phyloP scores from a whole-genome alignment of 37 sponge, comb jelly and placozoan species.

The Aplysina aerophoba region DNA sequence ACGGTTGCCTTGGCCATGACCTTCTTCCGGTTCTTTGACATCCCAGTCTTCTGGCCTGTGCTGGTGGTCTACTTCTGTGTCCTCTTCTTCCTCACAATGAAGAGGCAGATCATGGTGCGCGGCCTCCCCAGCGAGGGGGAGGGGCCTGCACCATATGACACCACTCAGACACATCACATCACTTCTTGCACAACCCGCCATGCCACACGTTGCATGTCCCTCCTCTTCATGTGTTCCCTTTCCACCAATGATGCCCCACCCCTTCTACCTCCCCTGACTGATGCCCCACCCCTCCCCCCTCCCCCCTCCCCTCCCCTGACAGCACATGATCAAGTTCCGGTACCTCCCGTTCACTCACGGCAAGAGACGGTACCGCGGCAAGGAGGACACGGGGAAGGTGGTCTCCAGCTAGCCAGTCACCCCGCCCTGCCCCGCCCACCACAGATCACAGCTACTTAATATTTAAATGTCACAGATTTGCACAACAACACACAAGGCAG shows the following conservation, averaged over 20 bases:
- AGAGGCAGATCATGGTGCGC: conserved; percentile 86
- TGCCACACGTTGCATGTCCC: background rate
- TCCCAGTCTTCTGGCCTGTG: conserved; percentile 94
- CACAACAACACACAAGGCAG: too few relatives aligned
- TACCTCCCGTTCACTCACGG: conserved; percentile 96
- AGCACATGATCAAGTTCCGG: conserved; percentile 95
- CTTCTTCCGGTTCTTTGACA: conserved; percentile 83
- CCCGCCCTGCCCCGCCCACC: too few relatives aligned
- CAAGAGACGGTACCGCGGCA: conserved; percentile 87
- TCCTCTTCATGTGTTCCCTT: too few relatives aligned
- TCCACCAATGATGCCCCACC: too few relatives aligned
- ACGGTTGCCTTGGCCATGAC: conserved; percentile 81
- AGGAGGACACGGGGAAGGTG: conserved; percentile 63
- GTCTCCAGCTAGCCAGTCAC: background rate
- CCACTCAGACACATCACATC: too few relatives aligned
- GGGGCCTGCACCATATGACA: too few relatives aligned
- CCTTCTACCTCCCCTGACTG: background rate
- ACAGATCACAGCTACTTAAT: too few relatives aligned
- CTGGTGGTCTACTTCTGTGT: conserved; percentile 88
- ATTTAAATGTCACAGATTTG: too few relatives aligned
- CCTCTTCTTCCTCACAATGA: conserved; percentile 90
- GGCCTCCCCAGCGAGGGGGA: background rate
- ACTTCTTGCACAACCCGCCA: too few relatives aligned
- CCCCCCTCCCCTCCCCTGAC: background rate
- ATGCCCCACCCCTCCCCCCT: background rate